Evolutionary conservation across 2,797 vertebrate species (phyloP).

Genomic region (Orientallactaga sibirica): DNA sequence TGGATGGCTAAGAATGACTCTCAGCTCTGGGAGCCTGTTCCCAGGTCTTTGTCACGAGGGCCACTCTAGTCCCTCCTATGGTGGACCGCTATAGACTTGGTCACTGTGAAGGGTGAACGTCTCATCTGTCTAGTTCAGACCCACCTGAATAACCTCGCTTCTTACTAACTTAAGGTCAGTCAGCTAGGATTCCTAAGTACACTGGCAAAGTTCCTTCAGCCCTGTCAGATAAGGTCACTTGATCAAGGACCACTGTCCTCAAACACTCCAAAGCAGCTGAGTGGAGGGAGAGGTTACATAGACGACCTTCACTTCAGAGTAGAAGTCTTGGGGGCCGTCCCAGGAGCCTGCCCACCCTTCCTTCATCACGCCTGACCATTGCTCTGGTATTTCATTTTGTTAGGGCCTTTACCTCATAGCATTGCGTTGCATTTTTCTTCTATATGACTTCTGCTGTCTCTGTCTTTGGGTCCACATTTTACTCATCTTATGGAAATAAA

Average conservation of each 20-base stretch:
- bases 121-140: neutral
- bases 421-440: neutral
- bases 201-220: neutral
- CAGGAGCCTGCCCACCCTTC: neutral
- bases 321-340: rapidly evolving
- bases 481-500: neutral
- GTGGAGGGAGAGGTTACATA: neutral
- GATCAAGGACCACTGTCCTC: rapidly evolving
- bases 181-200: neutral
- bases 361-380: too few species aligned
- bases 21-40: too few species aligned
- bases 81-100: neutral
- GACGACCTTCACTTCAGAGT: rapidly evolving
- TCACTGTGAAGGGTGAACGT: neutral
- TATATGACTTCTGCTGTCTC: rapidly evolving
- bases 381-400: neutral
- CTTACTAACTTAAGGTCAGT: neutral
- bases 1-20: rapidly evolving
- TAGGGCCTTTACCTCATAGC: too few species aligned
- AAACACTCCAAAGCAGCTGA: neutral
- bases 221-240: neutral
- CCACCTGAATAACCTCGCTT: neutral
- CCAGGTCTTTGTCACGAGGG: rapidly evolving
- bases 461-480: rapidly evolving
- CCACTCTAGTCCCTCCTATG: rapidly evolving